phyloP scores from a whole-genome alignment of 1,140 invertebrate species.

The Drosophila tropicalis region DNA sequence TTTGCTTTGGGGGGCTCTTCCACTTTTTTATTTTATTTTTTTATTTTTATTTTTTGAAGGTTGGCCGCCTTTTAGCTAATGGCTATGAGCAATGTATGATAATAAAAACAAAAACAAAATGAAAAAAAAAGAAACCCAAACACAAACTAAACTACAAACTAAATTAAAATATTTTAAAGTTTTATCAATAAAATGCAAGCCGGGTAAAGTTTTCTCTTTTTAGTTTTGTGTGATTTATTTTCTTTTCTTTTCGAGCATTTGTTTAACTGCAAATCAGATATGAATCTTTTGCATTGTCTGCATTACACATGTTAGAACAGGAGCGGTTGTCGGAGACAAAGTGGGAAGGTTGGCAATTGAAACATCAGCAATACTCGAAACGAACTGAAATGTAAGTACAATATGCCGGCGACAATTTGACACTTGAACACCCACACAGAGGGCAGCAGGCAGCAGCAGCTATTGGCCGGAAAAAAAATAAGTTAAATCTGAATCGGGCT shows the following conservation, averaged over 20 bases:
- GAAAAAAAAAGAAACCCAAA: constrained; percentile 36
- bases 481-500: constrained; percentile 72
- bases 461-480: constrained; percentile 56
- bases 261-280: constrained; percentile 74
- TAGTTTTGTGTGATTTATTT: constrained; percentile 12
- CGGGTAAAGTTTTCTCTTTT: constrained; percentile 56
- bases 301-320: constrained; percentile 35
- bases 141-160: constrained; percentile 63
- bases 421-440: constrained; percentile 50
- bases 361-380: constrained; percentile 77
- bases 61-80: constrained; percentile 77
- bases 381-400: constrained; percentile 28
- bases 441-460: constrained; percentile 11
- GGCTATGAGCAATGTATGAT: constrained; percentile 59
- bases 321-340: not conserved
- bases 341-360: constrained; percentile 51
- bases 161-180: constrained; percentile 82
- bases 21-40: constrained; percentile 21
- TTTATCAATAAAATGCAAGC: constrained; percentile 39
- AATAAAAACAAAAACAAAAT: constrained; percentile 33
- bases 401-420: constrained; percentile 61
- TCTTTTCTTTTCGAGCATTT: constrained; percentile 43
- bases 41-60: constrained; percentile 50
- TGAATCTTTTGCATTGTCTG: constrained; percentile 68
- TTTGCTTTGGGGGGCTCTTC: constrained; percentile 66